Base-by-base conservation (phyloP, 1,140 invertebrate genomes). In the Drosophila nigromelanica region DNA sequence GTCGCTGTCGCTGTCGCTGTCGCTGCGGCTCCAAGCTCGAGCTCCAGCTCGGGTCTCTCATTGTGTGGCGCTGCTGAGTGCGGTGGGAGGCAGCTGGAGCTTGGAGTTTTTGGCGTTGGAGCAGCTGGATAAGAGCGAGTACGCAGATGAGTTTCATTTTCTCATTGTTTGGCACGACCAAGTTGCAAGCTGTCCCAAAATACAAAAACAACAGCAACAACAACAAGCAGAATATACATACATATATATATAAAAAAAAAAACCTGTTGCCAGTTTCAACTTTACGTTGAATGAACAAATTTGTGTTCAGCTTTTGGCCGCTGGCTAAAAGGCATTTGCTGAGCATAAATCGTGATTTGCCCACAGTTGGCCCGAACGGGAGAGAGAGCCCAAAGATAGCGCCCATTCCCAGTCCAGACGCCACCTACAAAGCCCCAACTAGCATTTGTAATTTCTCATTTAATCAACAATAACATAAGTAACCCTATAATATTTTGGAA, bases 101-200 rank as follows among this genome's bases (percentile, higher is more conserved):
- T 12, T 55, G 40, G 39, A 33, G 51, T 12, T 12, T 14, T 14
- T 10, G 0, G 30, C 33, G 35, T 50, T 54, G 21, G 30, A 60
- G 67, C 68, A 70, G 68, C 66, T 69, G 63, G 48, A 56, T 47
- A 42, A 62, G 76, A 78, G 81, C 78, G 71, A 86, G 81, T 86
- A 78, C 78, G 69, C 67, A 76, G 78, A 86, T 82, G 82, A 86
- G 83, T 87, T 86, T 87, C 82, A 86, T 86, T 86, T 86, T 81
- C 82, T 86, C 82, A 86, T 87, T 86, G 82, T 86, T 86, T 58
- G 69, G 50, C 71, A 69, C 52, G 52, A 24, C 43, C 33, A 27
- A 15, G 14, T 50, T 52, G 58, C 39, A 77, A 48, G 73, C 24
- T 27, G 51, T 39, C 39, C 74, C 73, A 73, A 69, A 61, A 62